Evolutionary conservation across 1,140 invertebrate genomes (phyloP).

Genomic region (Drosophila kepulauana): DNA sequence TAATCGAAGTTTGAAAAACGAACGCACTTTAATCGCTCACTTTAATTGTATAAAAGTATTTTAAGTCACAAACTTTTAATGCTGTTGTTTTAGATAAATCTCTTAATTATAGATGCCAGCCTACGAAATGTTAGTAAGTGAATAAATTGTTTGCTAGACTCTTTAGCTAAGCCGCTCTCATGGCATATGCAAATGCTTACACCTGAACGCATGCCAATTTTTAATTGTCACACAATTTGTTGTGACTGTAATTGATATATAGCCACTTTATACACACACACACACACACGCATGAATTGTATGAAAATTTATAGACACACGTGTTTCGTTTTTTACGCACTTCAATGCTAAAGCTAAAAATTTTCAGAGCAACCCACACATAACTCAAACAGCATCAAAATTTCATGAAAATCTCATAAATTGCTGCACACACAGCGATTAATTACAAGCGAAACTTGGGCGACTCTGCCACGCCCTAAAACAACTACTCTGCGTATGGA

Average conservation of each 20-base stretch:
- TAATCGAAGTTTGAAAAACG: too few species aligned
- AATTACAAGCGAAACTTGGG: conserved; percentile 60
- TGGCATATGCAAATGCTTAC: conserved; percentile 71
- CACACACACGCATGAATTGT: conserved; percentile 1
- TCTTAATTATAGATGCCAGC: conserved; percentile 20
- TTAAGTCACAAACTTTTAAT: conserved; percentile 20
- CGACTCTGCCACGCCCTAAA: conserved; percentile 66
- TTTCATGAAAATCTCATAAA: conserved; percentile 76
- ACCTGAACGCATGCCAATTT: conserved; percentile 69
- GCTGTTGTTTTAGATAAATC: conserved; percentile 18
- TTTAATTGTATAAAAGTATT: not conserved
- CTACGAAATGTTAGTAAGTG: conserved; percentile 1
- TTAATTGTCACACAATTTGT: conserved; percentile 80
- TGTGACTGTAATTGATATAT: conserved; percentile 82
- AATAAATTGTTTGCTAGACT: conserved; percentile 41
- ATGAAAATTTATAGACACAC: conserved; percentile 54
- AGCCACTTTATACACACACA: conserved; percentile 31
- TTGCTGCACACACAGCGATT: conserved; percentile 73
- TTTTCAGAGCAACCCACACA: conserved; percentile 54
- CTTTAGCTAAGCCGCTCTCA: conserved; percentile 70
- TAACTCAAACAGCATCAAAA: conserved; percentile 68
- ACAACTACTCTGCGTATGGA: conserved; percentile 32
- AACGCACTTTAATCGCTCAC: not conserved
- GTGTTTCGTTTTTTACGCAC: conserved; percentile 66
- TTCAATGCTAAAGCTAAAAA: conserved; percentile 59